These are phyloP conservation scores for Phrynocephalus vlangalii DNA, from an alignment of 2,797 vertebrate genomes.

Conservation along the genomic window DNA sequence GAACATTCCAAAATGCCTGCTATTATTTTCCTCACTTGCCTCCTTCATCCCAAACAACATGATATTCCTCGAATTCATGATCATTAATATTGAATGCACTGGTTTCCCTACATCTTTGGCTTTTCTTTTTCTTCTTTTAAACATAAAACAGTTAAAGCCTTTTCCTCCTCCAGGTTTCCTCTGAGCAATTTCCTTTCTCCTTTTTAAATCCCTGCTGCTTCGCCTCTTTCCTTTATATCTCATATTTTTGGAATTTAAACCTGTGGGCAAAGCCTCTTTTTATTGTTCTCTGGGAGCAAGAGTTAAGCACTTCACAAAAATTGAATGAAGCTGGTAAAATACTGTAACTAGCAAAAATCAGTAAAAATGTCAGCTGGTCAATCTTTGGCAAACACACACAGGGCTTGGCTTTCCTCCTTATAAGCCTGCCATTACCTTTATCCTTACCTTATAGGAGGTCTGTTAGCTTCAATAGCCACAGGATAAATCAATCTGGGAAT, in stretches of 20 bases:
- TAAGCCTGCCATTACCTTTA: neutral
- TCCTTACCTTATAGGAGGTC: neutral
- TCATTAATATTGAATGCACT: neutral
- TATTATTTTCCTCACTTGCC: neutral
- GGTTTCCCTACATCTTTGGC: neutral
- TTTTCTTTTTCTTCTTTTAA: neutral
- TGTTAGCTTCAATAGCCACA: neutral
- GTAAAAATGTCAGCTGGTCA: neutral
- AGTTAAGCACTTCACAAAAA: constrained; percentile 22
- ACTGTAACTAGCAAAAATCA: constrained; percentile 13
- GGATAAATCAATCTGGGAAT: neutral
- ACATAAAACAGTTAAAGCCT: neutral
- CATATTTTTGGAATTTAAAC: constrained; percentile 5
- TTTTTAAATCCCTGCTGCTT: constrained; percentile 17
- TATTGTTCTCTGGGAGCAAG: constrained; percentile 27
- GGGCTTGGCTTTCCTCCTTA: neutral
- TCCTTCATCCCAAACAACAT: neutral
- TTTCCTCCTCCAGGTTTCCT: neutral
- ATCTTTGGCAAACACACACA: neutral
- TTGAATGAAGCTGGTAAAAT: constrained; percentile 5
- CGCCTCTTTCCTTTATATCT: constrained; percentile 7
- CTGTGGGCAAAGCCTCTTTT: constrained; percentile 6
- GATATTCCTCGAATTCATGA: neutral
- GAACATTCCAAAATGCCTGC: neutral
- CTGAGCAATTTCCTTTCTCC: neutral